Percentiles rank a stretch among this genome's conserved stretches.
phyloP scores from a whole-genome alignment of 2,113 vertebrate genomes.

The Athene noctua region DNA sequence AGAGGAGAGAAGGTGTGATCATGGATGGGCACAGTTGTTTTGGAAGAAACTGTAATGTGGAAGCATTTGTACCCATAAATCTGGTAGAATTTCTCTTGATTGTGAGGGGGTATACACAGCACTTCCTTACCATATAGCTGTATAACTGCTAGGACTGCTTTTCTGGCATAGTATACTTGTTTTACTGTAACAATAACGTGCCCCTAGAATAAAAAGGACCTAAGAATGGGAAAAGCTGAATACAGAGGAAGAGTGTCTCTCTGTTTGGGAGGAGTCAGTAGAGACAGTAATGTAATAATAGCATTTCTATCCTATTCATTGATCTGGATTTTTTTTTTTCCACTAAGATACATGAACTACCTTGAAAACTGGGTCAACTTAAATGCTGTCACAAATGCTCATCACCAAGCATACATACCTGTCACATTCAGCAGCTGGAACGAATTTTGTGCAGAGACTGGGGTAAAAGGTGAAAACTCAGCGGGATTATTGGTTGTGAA shows the following conservation, averaged over 20 bases:
- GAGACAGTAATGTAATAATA: neutral
- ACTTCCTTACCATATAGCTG: neutral
- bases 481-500: conserved; percentile 13
- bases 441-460: neutral
- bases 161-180: neutral
- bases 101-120: neutral
- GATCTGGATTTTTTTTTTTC: neutral
- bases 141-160: neutral
- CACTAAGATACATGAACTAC: neutral
- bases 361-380: conserved; percentile 43
- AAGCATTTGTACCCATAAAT: neutral
- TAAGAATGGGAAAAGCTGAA: neutral
- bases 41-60: neutral
- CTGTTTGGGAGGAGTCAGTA: neutral
- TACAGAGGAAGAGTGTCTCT: neutral
- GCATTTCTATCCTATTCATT: neutral
- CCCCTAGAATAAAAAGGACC: neutral
- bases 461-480: conserved; percentile 28
- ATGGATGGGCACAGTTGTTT: neutral
- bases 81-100: neutral
- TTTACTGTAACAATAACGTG: neutral
- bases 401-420: neutral
- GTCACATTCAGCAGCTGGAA: neutral
- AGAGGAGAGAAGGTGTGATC: neutral
- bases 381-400: conserved; percentile 25